Base-by-base conservation (phyloP, 2,113 vertebrate genomes). In the Manacus vitellinus region DNA sequence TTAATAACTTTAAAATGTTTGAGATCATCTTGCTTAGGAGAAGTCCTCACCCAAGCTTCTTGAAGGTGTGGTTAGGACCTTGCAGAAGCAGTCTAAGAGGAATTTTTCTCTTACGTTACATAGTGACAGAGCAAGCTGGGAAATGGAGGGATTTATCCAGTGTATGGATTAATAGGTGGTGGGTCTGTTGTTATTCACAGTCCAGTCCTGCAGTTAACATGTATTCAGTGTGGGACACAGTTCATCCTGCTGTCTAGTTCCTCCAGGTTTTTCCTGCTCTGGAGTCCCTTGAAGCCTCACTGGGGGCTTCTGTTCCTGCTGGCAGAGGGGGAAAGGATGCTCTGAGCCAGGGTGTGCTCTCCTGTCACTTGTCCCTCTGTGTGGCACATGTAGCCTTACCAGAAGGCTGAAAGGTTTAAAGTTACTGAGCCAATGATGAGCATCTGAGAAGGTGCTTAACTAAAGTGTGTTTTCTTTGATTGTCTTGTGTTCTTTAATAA, bases 401-500 rank as follows among this genome's bases (percentile, higher is more conserved):
- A 4, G 9, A 89, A 81, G 49, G 77, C 35, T 51, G 55, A 51
- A 56, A 37, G 31, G 30, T 61, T 95, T 92, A 88, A 94, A 90
- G 55, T 73, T 89, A 68, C 85, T 55, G 44, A 91, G 54, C 51
- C 93, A 89, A 8, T 21, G 28, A 89, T 37, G 66, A 59, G 63
- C 71, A 41, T 74, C 85, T 67, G 82, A 94, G 74, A 84, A 93
- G 68, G 54, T 66, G 71, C 84, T 95, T 92, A 74, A 78, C 54
- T 58, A 66, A 94, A 94, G 70, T 41, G 65, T 88, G 73, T 75
- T 92, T 96, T 92, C 61, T 89, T 91, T 76, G 63, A 82, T 88
- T 90, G 85, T 92, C 91, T 93, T 71, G 52, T 93, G 74, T 93
- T 95, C 95, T 97, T 96, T 92, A 96, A 95, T 97, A 97, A 85